phyloP scores from a whole-genome alignment of 2,888 invertebrate genomes.

The Imbricaverruca yamaguchii region DNA sequence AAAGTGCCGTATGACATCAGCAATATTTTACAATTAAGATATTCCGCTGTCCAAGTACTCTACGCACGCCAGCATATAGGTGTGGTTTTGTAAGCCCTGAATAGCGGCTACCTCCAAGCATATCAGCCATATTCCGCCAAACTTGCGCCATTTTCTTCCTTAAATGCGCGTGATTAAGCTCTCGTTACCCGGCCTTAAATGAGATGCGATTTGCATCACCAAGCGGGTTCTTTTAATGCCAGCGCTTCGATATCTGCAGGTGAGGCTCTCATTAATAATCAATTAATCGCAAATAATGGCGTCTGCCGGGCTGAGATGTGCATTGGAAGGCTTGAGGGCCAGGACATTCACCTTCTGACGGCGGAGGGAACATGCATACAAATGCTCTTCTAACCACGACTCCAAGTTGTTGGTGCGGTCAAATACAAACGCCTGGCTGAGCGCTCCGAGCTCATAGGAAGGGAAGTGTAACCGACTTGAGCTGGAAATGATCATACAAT shows the following conservation, averaged over 20 bases:
- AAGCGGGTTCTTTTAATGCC: neutral
- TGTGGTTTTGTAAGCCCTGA: too few species aligned
- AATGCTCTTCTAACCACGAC: neutral
- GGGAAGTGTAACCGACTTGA: neutral
- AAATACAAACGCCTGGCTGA: neutral
- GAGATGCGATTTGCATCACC: neutral
- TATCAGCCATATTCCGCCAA: too few species aligned
- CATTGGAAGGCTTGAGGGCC: neutral
- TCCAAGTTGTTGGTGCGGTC: neutral
- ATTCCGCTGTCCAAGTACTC: too few species aligned
- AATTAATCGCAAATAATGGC: neutral
- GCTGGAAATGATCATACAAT: neutral
- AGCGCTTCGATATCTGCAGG: neutral
- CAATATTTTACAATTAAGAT: too few species aligned
- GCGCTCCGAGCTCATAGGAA: neutral
- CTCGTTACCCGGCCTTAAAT: neutral
- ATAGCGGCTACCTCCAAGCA: too few species aligned
- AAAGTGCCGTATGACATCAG: too few species aligned
- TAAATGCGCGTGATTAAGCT: neutral
- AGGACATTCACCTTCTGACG: neutral
- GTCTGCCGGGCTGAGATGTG: neutral
- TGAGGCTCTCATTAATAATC: neutral
- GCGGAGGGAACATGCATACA: neutral
- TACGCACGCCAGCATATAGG: too few species aligned
- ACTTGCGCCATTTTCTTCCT: neutral